A percentile compares a stretch with the other conserved stretches of the same genome.
phyloP scores from a whole-genome alignment of 2,113 vertebrate genomes.

The Promerops cafer region DNA sequence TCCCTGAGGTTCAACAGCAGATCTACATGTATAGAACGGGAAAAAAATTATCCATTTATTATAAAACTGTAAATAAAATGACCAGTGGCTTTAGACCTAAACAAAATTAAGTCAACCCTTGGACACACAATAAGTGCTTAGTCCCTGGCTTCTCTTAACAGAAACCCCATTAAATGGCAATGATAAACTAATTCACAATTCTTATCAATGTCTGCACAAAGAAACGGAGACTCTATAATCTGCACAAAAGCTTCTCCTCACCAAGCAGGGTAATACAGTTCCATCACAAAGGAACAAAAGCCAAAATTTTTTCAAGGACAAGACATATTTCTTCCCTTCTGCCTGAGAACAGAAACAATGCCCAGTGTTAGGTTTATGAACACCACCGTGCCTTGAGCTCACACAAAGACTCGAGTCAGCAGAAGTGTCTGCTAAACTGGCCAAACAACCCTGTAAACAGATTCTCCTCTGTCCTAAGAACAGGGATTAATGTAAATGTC shows the following conservation, averaged over 20 bases:
- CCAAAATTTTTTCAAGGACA: not conserved
- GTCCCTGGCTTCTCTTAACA: not conserved
- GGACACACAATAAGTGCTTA: not conserved
- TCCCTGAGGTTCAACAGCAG: not conserved
- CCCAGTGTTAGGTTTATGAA: not conserved
- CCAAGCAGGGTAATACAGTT: not conserved
- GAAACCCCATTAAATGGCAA: not conserved
- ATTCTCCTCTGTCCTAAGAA: not conserved
- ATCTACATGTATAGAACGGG: not conserved
- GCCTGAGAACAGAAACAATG: not conserved
- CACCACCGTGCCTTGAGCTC: not conserved
- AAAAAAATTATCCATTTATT: not conserved
- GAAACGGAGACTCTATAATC: not conserved
- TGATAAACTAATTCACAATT: not conserved
- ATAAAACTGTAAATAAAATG: not conserved
- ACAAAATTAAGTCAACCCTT: not conserved
- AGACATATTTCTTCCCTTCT: not conserved
- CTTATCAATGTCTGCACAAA: not conserved
- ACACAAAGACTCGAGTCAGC: not conserved
- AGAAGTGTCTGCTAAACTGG: not conserved
- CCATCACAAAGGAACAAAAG: not conserved
- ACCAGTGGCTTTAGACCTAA: not conserved
- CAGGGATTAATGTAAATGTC: not conserved
- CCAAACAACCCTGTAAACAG: not conserved
- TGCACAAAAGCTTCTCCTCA: not conserved